Conservation (phyloP, 2,888 invertebrate genomes). For the Drosophila kambysellisi region DNA sequence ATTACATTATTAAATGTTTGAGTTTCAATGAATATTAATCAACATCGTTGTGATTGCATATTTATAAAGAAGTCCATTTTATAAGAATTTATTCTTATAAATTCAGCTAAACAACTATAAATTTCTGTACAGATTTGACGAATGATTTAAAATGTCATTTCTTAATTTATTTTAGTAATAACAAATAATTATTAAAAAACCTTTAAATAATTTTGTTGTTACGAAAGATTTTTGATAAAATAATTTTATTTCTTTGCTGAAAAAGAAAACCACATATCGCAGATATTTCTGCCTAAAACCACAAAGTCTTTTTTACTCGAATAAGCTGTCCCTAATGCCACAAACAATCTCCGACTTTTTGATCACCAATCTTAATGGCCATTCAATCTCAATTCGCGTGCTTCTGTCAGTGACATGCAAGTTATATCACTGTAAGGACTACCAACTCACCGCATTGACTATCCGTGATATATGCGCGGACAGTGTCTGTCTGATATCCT, state of each 20-base stretch:
- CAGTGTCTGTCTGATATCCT: conserved; percentile 33
- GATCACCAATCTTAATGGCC: conserved; percentile 2
- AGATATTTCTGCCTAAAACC: background rate
- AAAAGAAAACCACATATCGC: background rate
- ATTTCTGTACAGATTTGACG: background rate
- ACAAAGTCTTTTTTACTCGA: background rate
- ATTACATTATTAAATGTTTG: background rate
- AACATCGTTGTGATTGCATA: background rate
- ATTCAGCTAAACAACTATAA: background rate
- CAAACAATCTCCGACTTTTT: background rate
- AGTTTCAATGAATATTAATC: background rate
- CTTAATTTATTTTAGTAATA: background rate
- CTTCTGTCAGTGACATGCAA: conserved; percentile 34
- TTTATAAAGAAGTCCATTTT: background rate
- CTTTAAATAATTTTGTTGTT: background rate
- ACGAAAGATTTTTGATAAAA: background rate
- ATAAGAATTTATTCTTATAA: background rate
- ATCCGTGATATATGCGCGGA: conserved; percentile 48
- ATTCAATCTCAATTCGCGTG: conserved; percentile 43
- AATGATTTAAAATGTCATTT: background rate
- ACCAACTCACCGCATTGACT: conserved; percentile 29
- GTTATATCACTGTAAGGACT: conserved; percentile 44
- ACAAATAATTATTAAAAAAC: background rate
- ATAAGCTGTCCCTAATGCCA: background rate
- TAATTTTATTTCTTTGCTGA: background rate